Evolutionary conservation across 2,113 vertebrate genomes (phyloP), one percentile per base, ranked within the genome.

Genomic region (Grammomys dolichurus): DNA sequence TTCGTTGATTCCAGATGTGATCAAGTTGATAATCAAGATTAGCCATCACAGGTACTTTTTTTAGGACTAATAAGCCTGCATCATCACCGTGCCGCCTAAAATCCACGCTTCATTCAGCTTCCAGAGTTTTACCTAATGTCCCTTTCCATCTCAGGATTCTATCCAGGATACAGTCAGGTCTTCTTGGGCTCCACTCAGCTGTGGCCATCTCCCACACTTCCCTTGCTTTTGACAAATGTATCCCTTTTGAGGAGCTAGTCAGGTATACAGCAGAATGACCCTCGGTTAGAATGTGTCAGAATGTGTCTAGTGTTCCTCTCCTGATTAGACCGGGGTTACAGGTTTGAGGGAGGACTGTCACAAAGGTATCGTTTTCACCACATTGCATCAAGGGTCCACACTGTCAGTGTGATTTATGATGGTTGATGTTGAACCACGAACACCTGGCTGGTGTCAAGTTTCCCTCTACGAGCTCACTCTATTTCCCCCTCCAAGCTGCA

Each of bases 391-490:
- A 58, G 69, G 51, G 36, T 89, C 14, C 69, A 58, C 70, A 40
- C 51, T 56, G 48, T 72, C 69, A 40, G 70, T 16, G 22, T 89
- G 87, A 89, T 73, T 89, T 89, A 73, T 73, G 51, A 11, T 19
- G 26, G 24, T 20, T 58, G 69, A 73, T 89, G 69, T 11, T 89
- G 87, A 63, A 73, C n/a, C 51, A 20, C 6, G 69, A 43, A 73
- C 87, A 73, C 70, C 48, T 85, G 88, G 70, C 72, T 89, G 72
- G 56, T 51, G 28, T 94, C 54, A 72, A 20, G 65, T 93, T 90
- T 92, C 73, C 73, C 31, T 31, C 75, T 80, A 13, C 40, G 11
- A 69, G 33, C 28, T 72, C 9, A 65, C 46, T 93, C 54, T 54
- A 48, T n/a, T 85, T 43, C n/a, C 19, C 19, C 78, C 65, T 65